Evolutionary conservation across 2,888 invertebrate genomes (phyloP), one percentile per base, ranked within the genome.

Genomic region (Xestobium rufovillosum): DNA sequence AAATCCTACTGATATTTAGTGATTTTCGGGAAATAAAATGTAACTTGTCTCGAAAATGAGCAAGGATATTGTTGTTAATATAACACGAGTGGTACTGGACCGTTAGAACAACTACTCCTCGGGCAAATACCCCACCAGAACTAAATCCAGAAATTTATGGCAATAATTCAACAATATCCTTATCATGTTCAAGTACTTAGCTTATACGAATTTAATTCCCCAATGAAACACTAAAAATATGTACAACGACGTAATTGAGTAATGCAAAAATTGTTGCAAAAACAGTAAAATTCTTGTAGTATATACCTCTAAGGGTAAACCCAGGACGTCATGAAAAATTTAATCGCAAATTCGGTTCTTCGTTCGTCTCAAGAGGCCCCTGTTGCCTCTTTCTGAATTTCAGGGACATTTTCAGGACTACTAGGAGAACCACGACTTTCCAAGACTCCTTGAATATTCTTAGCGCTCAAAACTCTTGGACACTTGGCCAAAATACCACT

Each of bases 391-490:
- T 53, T 53, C 49, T 56, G 52, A 44, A n/a, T n/a, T n/a, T 57
- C 51, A 43, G 51, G 42, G 37, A 50, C 43, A 36, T 50, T 53
- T 32, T 55, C 51, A 47, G 51, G 45, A 43, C 46, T 43, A 28
- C 47, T 49, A 31, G 49, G 49, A 40, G 52, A 51, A 36, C 23
- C n/a, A 8, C 23, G 23, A 19, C 23, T n/a, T 19, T 19, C 23
- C 38, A 71, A 49, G 48, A 71, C 71, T 36, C 68, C 61, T 49
- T 70, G 68, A 17, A 75, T 63, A 32, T 71, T 73, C 60, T 76
- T 76, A 10, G 72, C 69, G 50, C 75, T 77, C 41, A 73, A 64
- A 27, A 78, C 73, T 36, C 77, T 66, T 0, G 80, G 80, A 59
- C 80, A 80, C 32, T 74, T 69, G 1, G 75, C 76, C 14, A 71